A percentile compares a stretch with the other conserved stretches of the same genome.
These are phyloP conservation scores for Spodoptera exigua DNA, from an alignment of 2,888 invertebrate species.

Conservation along the genomic window DNA sequence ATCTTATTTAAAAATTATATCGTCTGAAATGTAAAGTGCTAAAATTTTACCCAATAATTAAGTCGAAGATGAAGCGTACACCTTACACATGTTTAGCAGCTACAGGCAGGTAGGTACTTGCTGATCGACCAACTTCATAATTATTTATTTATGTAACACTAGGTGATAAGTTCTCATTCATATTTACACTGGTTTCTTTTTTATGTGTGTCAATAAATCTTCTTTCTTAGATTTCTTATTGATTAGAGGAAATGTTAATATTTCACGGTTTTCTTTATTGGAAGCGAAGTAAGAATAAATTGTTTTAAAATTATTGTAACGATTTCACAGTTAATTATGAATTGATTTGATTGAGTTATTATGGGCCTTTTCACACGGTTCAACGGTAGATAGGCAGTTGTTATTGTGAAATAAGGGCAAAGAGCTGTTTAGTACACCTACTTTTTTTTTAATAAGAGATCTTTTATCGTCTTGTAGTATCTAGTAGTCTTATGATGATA, in stretches of 20 bases:
- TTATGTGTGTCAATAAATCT: conserved; percentile 46
- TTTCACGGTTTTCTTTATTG: conserved; percentile 40
- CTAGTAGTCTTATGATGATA: too few species aligned
- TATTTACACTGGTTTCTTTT: conserved; percentile 39
- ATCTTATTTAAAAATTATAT: too few species aligned
- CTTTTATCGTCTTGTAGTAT: too few species aligned
- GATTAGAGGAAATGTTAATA: conserved; percentile 47
- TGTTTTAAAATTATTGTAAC: neutral
- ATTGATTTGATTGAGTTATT: conserved; percentile 1
- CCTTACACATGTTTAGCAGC: too few species aligned
- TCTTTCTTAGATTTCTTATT: conserved; percentile 43
- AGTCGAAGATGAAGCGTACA: too few species aligned
- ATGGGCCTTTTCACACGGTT: neutral
- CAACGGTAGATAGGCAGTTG: neutral
- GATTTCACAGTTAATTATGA: conserved; percentile 16
- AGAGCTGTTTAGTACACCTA: too few species aligned
- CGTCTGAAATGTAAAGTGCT: too few species aligned
- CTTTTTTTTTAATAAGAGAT: too few species aligned
- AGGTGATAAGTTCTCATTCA: conserved; percentile 31
- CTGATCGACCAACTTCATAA: neutral
- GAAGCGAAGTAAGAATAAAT: conserved; percentile 18
- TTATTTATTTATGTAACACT: neutral
- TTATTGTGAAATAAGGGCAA: too few species aligned
- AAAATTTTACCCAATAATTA: too few species aligned
- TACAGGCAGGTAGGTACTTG: too few species aligned